Conservation (phyloP, 2,888 invertebrate genomes). For the Zelleria hepariella region DNA sequence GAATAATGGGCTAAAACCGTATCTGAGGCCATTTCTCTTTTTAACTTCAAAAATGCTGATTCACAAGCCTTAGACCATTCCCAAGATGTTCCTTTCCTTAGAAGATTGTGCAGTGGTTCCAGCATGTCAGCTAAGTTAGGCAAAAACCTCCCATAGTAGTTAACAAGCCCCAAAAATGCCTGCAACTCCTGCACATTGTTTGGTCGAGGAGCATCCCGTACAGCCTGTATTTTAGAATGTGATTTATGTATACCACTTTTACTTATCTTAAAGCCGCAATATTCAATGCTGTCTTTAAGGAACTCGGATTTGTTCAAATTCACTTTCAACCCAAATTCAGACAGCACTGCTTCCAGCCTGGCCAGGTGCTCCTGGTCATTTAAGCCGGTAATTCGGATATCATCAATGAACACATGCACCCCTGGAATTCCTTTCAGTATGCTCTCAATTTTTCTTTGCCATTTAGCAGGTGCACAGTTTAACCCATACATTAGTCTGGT, state of each 20-base stretch:
- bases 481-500: slow-evolving; percentile 16
- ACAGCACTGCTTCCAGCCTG: slow-evolving; percentile 9
- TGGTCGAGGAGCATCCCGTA: too few relatives aligned
- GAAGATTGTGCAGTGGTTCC: too few relatives aligned
- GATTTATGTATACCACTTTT: slow-evolving; percentile 8
- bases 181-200: too few relatives aligned
- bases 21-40: too few relatives aligned
- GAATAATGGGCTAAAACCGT: too few relatives aligned
- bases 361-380: slow-evolving; percentile 7
- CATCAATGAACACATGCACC: slow-evolving; percentile 1
- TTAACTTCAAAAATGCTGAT: too few relatives aligned
- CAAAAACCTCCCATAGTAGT: too few relatives aligned
- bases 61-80: too few relatives aligned
- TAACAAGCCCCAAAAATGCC: too few relatives aligned
- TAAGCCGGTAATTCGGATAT: slow-evolving; percentile 13
- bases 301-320: slow-evolving; percentile 14
- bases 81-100: too few relatives aligned
- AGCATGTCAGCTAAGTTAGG: too few relatives aligned
- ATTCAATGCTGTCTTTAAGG: slow-evolving; percentile 11
- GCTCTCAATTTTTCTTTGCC: not conserved
- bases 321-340: slow-evolving; percentile 11
- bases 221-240: too few relatives aligned
- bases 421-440: not conserved
- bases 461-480: not conserved
- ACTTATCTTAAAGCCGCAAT: slow-evolving; percentile 12